These are phyloP conservation scores for Tipula lateralis DNA, from an alignment of 2,888 invertebrate genomes.

Conservation along the genomic window DNA sequence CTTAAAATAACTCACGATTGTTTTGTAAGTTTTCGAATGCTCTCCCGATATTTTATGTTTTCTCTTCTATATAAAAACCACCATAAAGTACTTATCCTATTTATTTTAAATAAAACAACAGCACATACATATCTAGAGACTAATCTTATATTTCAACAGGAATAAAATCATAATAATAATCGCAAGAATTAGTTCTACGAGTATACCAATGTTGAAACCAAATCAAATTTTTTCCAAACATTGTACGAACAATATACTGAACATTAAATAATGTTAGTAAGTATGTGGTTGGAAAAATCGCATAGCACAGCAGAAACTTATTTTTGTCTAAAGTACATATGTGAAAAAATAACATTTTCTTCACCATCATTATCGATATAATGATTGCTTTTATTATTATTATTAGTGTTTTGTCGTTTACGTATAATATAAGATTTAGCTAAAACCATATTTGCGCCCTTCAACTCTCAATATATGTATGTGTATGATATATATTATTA, in stretches of 20 bases:
- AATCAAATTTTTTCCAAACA: not conserved
- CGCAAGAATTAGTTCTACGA: not conserved
- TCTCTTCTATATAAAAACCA: not conserved
- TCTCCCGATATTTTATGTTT: not conserved
- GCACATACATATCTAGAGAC: not conserved
- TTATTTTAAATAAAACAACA: not conserved
- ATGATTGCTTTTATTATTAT: not conserved
- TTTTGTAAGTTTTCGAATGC: not conserved
- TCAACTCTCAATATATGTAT: not conserved
- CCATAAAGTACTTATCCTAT: not conserved
- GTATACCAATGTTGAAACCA: not conserved
- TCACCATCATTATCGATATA: not conserved
- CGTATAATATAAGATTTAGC: not conserved
- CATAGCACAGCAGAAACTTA: not conserved
- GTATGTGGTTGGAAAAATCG: not conserved
- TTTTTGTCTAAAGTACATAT: not conserved
- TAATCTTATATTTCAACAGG: not conserved
- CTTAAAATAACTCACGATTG: conserved; percentile 9
- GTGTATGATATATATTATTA: not conserved
- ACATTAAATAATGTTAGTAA: not conserved
- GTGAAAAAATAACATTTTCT: not conserved
- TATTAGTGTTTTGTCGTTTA: not conserved
- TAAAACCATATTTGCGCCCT: not conserved
- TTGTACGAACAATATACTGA: not conserved
- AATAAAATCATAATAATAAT: not conserved